These are phyloP conservation scores for Apamea epomidion DNA, from an alignment of 2,888 invertebrate genomes.

Conservation along the genomic window DNA sequence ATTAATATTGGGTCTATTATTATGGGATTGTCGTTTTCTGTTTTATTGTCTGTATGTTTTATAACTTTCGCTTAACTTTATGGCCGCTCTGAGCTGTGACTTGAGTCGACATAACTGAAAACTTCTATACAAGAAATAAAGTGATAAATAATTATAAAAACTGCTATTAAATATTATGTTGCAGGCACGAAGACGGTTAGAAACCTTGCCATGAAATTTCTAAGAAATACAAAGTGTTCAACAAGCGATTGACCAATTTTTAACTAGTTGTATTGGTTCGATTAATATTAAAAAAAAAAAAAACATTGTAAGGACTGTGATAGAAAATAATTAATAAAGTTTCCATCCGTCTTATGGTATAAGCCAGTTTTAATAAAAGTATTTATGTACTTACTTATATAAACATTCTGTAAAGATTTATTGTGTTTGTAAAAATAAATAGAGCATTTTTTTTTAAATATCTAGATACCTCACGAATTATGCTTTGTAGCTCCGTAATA, in stretches of 20 bases:
- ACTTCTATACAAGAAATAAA: conserved; percentile 2
- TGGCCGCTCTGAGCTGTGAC: background rate
- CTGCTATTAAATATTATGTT: conserved; percentile 4
- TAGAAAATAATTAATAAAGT: conserved; percentile 70
- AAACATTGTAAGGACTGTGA: conserved; percentile 73
- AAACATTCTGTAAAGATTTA: background rate
- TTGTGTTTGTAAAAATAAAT: conserved; percentile 35
- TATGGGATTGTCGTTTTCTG: conserved; percentile 3
- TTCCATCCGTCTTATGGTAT: conserved; percentile 70
- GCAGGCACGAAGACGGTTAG: conserved; percentile 17
- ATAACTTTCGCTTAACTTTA: conserved; percentile 15
- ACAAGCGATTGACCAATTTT: conserved; percentile 58
- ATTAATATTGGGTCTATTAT: conserved; percentile 14
- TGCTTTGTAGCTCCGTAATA: conserved; percentile 47
- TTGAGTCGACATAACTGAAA: background rate
- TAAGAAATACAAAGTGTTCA: conserved; percentile 55
- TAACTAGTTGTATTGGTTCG: conserved; percentile 54
- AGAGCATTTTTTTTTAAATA: conserved; percentile 9
- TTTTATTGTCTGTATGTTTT: conserved; percentile 31
- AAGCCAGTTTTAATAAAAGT: conserved; percentile 37
- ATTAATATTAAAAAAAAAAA: conserved; percentile 36
- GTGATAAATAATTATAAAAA: conserved; percentile 7
- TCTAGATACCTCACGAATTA: conserved; percentile 13
- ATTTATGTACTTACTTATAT: conserved; percentile 20
- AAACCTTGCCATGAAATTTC: conserved; percentile 16